Evolutionary conservation across 2,888 invertebrate species (phyloP).

Genomic region (Adineta ricciae): DNA sequence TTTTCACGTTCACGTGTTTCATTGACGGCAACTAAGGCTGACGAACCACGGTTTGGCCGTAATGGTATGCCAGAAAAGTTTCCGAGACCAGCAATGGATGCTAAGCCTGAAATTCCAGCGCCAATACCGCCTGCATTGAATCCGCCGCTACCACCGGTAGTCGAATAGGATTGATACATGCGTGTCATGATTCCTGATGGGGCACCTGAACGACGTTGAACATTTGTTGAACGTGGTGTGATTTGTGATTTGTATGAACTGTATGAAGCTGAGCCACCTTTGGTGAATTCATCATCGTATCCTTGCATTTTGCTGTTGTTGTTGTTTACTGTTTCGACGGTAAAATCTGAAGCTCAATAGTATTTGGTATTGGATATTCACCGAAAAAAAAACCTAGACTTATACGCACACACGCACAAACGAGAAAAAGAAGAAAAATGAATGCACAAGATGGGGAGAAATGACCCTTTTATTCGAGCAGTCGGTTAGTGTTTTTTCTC

Average conservation of each 20-base stretch:
- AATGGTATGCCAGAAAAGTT: conserved; percentile 30
- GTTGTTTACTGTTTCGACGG: neutral
- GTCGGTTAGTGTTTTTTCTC: neutral
- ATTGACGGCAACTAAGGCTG: conserved; percentile 32
- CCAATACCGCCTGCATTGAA: neutral
- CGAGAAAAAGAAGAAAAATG: neutral
- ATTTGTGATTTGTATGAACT: conserved; percentile 34
- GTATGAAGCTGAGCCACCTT: conserved; percentile 7
- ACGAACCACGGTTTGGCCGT: conserved; percentile 28
- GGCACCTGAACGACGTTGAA: conserved; percentile 30
- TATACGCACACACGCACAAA: neutral
- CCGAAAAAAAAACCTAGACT: neutral
- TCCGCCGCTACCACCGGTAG: conserved; percentile 14
- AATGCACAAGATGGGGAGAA: neutral
- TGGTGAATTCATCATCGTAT: conserved; percentile 21
- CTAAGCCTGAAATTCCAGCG: neutral
- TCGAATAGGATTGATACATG: conserved; percentile 25
- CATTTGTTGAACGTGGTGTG: conserved; percentile 33
- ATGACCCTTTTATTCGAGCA: neutral
- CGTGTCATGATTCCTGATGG: conserved; percentile 28
- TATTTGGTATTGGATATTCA: neutral
- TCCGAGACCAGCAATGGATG: conserved; percentile 8
- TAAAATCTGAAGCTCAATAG: neutral
- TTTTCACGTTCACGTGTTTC: conserved; percentile 34
- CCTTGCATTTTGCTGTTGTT: conserved; percentile 23